These are phyloP conservation scores for Colostygia pectinataria DNA, from an alignment of 2,888 invertebrate genomes.

Conservation along the genomic window DNA sequence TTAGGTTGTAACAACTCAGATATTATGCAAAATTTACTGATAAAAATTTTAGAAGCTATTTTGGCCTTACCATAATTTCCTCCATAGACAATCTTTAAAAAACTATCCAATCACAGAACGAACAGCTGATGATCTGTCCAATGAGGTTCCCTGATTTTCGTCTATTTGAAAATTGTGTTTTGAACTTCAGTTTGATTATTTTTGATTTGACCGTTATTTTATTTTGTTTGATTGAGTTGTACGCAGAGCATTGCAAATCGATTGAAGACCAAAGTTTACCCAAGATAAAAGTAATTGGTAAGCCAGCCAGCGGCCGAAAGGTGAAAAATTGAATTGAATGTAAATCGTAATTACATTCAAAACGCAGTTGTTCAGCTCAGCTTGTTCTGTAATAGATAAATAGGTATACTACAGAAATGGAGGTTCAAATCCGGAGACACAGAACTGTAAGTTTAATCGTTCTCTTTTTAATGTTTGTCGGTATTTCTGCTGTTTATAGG, in stretches of 20 bases:
- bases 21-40: too few relatives aligned
- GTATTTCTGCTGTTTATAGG: too few relatives aligned
- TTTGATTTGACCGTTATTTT: slow-evolving; percentile 26
- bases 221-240: not conserved
- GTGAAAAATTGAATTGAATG: slow-evolving; percentile 21
- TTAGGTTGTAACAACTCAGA: too few relatives aligned
- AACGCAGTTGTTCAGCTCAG: too few relatives aligned
- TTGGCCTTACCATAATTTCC: not conserved
- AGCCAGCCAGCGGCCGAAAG: not conserved
- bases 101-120: slow-evolving; percentile 25
- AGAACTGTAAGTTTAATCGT: slow-evolving; percentile 54
- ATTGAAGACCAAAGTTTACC: not conserved
- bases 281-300: not conserved
- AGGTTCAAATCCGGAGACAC: slow-evolving; percentile 59
- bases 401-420: slow-evolving; percentile 48
- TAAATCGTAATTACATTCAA: slow-evolving; percentile 23
- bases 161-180: slow-evolving; percentile 20
- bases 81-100: not conserved
- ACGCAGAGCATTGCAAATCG: not conserved
- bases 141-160: slow-evolving; percentile 3
- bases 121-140: slow-evolving; percentile 28
- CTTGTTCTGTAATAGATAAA: slow-evolving; percentile 1
- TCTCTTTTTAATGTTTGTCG: slow-evolving; percentile 9
- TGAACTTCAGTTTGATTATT: too few relatives aligned
- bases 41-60: not conserved